Conservation (phyloP, 2,888 invertebrate genomes). For the Dyspetes luteomarginatus region DNA sequence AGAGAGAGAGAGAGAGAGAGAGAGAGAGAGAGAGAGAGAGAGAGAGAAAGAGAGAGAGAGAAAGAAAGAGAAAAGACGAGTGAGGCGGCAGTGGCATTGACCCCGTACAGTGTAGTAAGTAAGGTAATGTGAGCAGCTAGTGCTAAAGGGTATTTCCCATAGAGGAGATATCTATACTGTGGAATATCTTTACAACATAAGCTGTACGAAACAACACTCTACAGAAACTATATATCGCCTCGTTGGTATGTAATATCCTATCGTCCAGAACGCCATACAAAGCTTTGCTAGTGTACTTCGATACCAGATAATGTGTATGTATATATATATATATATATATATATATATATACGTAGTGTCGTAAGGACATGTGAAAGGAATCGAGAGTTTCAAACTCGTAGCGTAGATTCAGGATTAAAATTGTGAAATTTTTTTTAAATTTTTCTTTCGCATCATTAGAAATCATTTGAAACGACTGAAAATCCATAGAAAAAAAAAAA, state of each 20-base stretch:
- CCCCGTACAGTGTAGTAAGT: slow-evolving; percentile 79
- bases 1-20: slow-evolving; percentile 52
- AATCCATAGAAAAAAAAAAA: too few relatives aligned
- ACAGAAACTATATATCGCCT: too few relatives aligned
- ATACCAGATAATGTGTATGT: too few relatives aligned
- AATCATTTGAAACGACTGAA: not conserved
- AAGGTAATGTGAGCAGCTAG: slow-evolving; percentile 81
- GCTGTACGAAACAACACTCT: not conserved
- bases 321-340: not conserved
- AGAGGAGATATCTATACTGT: slow-evolving; percentile 51
- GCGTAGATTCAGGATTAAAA: not conserved
- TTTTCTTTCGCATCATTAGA: too few relatives aligned
- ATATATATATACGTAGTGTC: not conserved
- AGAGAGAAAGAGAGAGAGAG: slow-evolving; percentile 43
- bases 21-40: slow-evolving; percentile 49
- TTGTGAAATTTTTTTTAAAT: not conserved
- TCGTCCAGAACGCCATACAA: not conserved
- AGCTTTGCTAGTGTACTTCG: not conserved
- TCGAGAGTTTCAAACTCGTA: not conserved
- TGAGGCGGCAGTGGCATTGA: slow-evolving; percentile 80
- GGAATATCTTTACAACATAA: slow-evolving; percentile 32
- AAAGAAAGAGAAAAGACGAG: slow-evolving; percentile 66
- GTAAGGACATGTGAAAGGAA: not conserved
- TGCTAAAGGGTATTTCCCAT: slow-evolving; percentile 71
- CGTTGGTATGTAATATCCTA: not conserved